phyloP scores from a whole-genome alignment of 2,113 vertebrate genomes.

The Scytalopus superciliaris region DNA sequence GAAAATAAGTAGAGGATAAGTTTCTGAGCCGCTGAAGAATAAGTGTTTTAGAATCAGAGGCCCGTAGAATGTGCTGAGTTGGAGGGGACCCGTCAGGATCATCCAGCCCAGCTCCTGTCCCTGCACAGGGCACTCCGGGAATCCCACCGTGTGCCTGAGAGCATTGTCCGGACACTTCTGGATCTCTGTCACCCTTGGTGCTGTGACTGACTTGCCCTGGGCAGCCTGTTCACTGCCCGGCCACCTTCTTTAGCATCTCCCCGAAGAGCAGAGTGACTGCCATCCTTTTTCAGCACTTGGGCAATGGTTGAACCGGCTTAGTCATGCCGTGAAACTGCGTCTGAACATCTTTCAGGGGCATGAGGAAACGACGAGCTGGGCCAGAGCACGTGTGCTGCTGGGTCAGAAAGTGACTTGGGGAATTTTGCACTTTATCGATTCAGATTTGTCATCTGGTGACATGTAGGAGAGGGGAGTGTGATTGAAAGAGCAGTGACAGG shows the following conservation, averaged over 20 bases:
- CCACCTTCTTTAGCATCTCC: neutral
- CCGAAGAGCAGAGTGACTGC: neutral
- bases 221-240: neutral
- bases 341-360: neutral
- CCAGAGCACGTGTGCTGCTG: fast-evolving
- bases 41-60: neutral
- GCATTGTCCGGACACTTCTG: neutral
- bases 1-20: neutral
- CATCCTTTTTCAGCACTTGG: neutral
- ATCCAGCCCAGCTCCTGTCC: neutral
- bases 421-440: neutral
- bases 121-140: neutral
- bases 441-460: neutral
- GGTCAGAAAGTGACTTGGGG: neutral
- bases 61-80: neutral
- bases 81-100: neutral
- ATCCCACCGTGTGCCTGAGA: neutral
- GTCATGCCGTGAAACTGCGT: neutral
- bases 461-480: neutral
- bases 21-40: neutral
- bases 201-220: neutral
- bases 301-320: neutral
- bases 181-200: neutral
- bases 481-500: neutral
- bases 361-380: neutral